Percentiles rank a stretch among this genome's conserved stretches.
Conservation (phyloP, 1,140 invertebrate genomes). For the Streblospio benedicti region DNA sequence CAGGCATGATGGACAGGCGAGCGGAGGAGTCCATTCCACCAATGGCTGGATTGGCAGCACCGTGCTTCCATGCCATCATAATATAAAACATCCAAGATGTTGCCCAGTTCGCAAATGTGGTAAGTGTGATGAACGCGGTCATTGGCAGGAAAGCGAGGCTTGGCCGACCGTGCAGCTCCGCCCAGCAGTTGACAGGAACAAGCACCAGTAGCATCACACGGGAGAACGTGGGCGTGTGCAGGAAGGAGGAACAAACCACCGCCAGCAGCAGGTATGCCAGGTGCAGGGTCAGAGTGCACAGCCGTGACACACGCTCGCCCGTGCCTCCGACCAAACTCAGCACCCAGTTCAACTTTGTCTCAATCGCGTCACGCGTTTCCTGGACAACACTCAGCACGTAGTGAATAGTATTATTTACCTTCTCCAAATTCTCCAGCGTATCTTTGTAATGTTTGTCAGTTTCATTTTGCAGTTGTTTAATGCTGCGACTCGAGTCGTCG, state of each 20-base stretch:
- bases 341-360: constrained; percentile 54
- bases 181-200: constrained; percentile 25
- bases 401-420: constrained; percentile 56
- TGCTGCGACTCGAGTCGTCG: constrained; percentile 46
- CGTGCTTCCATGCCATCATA: too few relatives aligned
- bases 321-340: constrained; percentile 51
- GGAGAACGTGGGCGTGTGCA: constrained; percentile 25
- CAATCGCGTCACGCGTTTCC: constrained; percentile 49
- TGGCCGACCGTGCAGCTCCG: constrained; percentile 23
- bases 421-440: constrained; percentile 54
- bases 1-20: too few relatives aligned
- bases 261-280: constrained; percentile 35
- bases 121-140: constrained; percentile 24
- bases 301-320: constrained; percentile 33
- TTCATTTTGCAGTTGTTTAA: constrained; percentile 52
- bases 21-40: too few relatives aligned
- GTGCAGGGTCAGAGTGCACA: constrained; percentile 33
- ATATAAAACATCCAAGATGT: too few relatives aligned
- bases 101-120: too few relatives aligned
- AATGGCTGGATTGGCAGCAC: too few relatives aligned
- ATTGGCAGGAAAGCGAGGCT: constrained; percentile 29
- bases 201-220: constrained; percentile 25
- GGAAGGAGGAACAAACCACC: constrained; percentile 28
- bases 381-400: constrained; percentile 51
- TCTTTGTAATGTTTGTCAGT: constrained; percentile 52